Evolutionary conservation across 2,113 vertebrate genomes (phyloP).

Genomic region (Sinosuthora webbiana): DNA sequence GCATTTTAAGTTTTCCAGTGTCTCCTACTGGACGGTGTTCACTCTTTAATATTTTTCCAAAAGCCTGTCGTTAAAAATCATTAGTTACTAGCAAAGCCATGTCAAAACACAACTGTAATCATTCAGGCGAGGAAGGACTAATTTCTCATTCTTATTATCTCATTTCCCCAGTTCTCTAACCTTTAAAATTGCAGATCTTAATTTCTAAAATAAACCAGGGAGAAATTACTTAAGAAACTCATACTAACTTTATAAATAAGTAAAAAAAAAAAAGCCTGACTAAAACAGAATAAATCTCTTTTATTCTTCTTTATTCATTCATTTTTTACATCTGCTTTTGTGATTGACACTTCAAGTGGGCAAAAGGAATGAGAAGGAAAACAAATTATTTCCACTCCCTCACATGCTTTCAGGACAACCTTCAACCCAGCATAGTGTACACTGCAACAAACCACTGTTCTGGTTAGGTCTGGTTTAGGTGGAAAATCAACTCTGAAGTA

Average conservation of each 20-base stretch:
- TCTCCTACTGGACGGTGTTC: not conserved
- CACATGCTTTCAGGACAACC: rapidly evolving
- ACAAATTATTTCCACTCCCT: not conserved
- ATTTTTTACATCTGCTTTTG: not conserved
- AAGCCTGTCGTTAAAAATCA: not conserved
- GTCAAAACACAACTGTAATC: not conserved
- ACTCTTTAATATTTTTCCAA: not conserved
- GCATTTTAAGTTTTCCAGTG: not conserved
- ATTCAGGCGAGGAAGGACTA: not conserved
- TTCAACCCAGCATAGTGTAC: not conserved
- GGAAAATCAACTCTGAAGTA: not conserved
- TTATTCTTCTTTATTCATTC: not conserved
- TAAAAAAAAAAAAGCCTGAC: not conserved
- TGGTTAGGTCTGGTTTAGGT: not conserved
- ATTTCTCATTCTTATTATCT: not conserved
- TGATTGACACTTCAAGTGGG: not conserved
- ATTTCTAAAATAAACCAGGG: not conserved
- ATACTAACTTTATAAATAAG: not conserved
- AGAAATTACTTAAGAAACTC: not conserved
- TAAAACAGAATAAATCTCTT: not conserved
- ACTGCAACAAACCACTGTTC: not conserved
- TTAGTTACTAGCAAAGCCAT: not conserved
- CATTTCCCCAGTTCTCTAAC: not conserved
- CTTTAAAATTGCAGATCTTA: not conserved
- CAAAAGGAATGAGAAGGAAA: not conserved